Percentiles rank a stretch among this genome's conserved stretches.
phyloP scores from a whole-genome alignment of 1,140 invertebrate genomes.

The Apis laboriosa region DNA sequence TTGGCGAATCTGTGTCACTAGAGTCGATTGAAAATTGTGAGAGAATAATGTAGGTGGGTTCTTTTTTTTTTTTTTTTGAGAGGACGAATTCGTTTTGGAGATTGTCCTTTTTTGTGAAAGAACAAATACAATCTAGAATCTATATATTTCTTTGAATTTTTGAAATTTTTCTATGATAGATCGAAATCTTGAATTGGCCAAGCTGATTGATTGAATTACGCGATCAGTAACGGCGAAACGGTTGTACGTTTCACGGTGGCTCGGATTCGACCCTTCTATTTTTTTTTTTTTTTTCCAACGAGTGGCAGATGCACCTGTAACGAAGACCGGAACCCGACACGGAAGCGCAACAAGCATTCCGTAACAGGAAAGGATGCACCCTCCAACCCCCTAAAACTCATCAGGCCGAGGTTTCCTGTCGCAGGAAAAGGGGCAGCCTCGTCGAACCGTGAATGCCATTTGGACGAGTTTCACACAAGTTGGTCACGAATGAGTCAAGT shows the following conservation, averaged over 20 bases:
- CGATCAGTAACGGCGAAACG: not conserved
- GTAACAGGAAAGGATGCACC: constrained; percentile 68
- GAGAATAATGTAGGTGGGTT: too few species aligned
- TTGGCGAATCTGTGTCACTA: not conserved
- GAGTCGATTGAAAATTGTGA: not conserved
- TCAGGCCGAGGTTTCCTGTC: constrained; percentile 71
- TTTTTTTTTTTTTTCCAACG: not conserved
- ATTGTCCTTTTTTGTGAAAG: too few species aligned
- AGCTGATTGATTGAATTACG: not conserved
- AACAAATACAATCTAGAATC: too few species aligned
- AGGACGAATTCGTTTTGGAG: not conserved
- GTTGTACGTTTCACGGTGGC: constrained; percentile 8
- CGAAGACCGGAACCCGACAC: constrained; percentile 48
- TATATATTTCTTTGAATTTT: too few species aligned
- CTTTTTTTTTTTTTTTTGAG: not conserved
- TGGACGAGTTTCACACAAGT: constrained; percentile 21
- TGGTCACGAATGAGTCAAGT: constrained; percentile 48
- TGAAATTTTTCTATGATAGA: too few species aligned
- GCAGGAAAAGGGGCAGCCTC: constrained; percentile 59
- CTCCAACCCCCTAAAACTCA: constrained; percentile 65
- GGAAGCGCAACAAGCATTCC: constrained; percentile 64
- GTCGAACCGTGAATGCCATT: constrained; percentile 57
- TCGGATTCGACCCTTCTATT: not conserved
- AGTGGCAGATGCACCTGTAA: constrained; percentile 51
- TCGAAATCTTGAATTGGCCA: too few species aligned